A percentile compares a stretch with the other conserved stretches of the same genome.
These are phyloP conservation scores for Apotomis turbidana DNA, from an alignment of 2,888 invertebrate species.

Conservation along the genomic window DNA sequence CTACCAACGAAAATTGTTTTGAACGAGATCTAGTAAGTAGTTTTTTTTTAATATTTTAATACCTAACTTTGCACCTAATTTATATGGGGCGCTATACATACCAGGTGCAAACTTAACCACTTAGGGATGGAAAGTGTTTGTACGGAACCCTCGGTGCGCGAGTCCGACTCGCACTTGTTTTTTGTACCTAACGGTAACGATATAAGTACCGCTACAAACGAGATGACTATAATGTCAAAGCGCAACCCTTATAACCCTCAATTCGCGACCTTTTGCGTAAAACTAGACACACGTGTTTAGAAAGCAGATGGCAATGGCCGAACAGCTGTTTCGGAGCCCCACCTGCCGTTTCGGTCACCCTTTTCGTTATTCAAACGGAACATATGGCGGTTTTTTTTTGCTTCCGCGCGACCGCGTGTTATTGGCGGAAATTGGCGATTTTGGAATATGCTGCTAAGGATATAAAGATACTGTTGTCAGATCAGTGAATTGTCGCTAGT, in stretches of 20 bases:
- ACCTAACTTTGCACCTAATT: no score
- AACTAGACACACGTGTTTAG: slow-evolving; percentile 33
- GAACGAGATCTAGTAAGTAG: no score
- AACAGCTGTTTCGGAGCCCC: slow-evolving; percentile 36
- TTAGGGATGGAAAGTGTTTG: no score
- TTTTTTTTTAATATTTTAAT: no score
- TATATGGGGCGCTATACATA: no score
- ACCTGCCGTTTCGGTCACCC: slow-evolving; percentile 28
- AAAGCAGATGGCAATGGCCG: slow-evolving; percentile 30
- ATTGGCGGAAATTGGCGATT: not conserved
- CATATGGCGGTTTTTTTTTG: slow-evolving; percentile 33
- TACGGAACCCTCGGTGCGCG: no score
- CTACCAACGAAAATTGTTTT: no score
- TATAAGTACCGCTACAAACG: not conserved
- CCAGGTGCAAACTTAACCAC: no score
- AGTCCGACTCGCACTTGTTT: no score
- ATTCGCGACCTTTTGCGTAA: not conserved
- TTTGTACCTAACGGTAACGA: no score
- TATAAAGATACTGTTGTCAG: not conserved
- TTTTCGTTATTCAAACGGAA: slow-evolving; percentile 27
- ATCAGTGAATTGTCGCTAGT: not conserved
- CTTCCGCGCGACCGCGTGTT: slow-evolving; percentile 15
- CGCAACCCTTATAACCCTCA: slow-evolving; percentile 1
- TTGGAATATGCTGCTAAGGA: not conserved
- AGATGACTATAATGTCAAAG: not conserved